Percentiles rank a stretch among this genome's conserved stretches.
phyloP scores from a whole-genome alignment of 2,888 invertebrate genomes.

The Pherbina coryleti region DNA sequence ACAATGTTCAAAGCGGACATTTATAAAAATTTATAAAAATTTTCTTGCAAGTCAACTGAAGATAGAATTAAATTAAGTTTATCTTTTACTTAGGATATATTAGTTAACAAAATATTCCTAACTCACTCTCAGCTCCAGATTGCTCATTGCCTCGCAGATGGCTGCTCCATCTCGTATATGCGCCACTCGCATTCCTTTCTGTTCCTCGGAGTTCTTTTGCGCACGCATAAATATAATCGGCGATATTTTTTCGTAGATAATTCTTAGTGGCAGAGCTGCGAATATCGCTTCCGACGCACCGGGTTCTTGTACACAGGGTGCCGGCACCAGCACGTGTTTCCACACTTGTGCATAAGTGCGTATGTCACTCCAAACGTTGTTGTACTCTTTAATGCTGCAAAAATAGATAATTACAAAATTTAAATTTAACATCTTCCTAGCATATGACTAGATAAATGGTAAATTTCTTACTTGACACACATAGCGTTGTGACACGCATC shows the following conservation, averaged over 20 bases:
- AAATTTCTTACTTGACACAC: slow-evolving; percentile 74
- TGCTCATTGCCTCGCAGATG: slow-evolving; percentile 86
- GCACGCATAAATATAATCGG: slow-evolving; percentile 90
- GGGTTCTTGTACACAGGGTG: slow-evolving; percentile 76
- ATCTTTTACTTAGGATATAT: no score
- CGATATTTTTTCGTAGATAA: slow-evolving; percentile 76
- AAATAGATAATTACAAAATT: neutral
- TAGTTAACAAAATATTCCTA: no score
- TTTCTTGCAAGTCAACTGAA: no score
- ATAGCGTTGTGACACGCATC: slow-evolving; percentile 74
- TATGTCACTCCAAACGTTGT: slow-evolving; percentile 78
- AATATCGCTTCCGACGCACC: slow-evolving; percentile 80
- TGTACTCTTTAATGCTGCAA: slow-evolving; percentile 77
- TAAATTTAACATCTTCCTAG: neutral
- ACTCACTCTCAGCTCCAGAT: slow-evolving; percentile 77
- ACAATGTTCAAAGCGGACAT: no score
- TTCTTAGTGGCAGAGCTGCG: slow-evolving; percentile 73
- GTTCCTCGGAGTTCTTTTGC: slow-evolving; percentile 85
- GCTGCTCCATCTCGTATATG: slow-evolving; percentile 91
- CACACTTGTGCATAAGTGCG: slow-evolving; percentile 76
- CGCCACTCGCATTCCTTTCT: slow-evolving; percentile 84
- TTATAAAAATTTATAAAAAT: no score
- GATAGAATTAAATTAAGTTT: no score
- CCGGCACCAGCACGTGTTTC: slow-evolving; percentile 78
- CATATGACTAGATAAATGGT: neutral